Percentiles rank a stretch among this genome's conserved stretches.
These are phyloP conservation scores for Herpailurus yagouaroundi DNA, from an alignment of 2,113 vertebrate species.

Conservation along the genomic window DNA sequence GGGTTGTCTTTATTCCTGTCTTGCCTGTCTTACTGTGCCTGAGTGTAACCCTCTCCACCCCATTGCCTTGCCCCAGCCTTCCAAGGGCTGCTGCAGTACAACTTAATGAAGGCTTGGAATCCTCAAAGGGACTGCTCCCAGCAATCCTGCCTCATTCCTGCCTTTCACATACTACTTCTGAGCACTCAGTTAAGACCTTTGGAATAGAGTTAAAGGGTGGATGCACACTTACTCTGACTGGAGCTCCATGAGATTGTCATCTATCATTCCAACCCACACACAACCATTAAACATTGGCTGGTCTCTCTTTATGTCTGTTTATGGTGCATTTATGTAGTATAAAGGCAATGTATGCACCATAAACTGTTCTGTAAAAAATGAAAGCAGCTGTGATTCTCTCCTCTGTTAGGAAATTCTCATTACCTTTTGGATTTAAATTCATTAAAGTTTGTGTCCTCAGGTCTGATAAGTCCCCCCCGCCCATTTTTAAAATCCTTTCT, in stretches of 20 bases:
- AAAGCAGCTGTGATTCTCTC: not conserved
- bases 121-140: not conserved
- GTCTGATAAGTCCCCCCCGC: not conserved
- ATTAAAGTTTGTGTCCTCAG: not conserved
- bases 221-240: not conserved
- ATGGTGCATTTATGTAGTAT: not conserved
- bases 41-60: not conserved
- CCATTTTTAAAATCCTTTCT: not conserved
- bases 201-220: not conserved
- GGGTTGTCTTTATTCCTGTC: not conserved
- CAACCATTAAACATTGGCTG: not conserved
- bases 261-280: not conserved
- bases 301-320: not conserved
- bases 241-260: not conserved
- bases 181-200: not conserved
- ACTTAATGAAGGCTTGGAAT: not conserved
- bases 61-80: not conserved
- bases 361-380: not conserved
- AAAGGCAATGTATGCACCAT: not conserved
- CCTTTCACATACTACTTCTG: not conserved
- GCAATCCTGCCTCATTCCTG: not conserved
- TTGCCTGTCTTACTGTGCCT: not conserved
- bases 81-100: not conserved
- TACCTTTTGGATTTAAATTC: not conserved
- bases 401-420: not conserved